Base-by-base conservation (phyloP, 2,797 vertebrate genomes). In the Microtus obscurus region DNA sequence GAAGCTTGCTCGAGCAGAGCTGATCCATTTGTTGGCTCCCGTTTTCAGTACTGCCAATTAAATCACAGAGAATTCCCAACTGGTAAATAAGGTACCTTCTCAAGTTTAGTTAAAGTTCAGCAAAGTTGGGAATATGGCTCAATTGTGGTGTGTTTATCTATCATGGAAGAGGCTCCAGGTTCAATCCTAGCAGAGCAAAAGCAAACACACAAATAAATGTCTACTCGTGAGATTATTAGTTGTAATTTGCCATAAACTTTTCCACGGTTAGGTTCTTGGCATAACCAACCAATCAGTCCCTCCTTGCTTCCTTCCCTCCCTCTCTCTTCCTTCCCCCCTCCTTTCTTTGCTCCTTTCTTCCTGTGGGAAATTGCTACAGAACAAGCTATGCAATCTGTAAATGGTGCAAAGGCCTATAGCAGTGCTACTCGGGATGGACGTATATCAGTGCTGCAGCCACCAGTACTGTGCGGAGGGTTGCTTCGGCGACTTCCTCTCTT, bases 211-310 rank as follows among this genome's bases (percentile, higher is more conserved):
- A 65, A 27, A 59, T 25, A 59, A 37, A 53, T 71, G n/a, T 43
- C 71, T 59, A 59, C 56, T 31, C 13, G 53, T 87, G 67, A 81
- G 31, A 80, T 80, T 59, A 83, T 82, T 74, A 51, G 37, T 95
- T 90, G 73, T 31, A 85, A 95, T 96, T 85, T 23, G 76, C 78
- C 25, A 40, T 29, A 3, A 45, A 59, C 69, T 89, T 96, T 85
- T 31, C 63, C 17, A 74, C 23, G 19, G 37, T 69, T 87, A 69
- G n/a, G 40, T 89, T 87, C 53, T 65, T 61, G 8, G 21, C 23
- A 65, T 78, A 43, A 63, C 23, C 63, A 67, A 13, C 4, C 10
- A 43, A 34, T 43, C 56, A 9, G 17, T n/a, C 4, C 1, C 29
- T 31, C 4, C 37, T 34, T 34, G 14, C 76, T 16, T 31, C 14